A percentile compares a stretch with the other conserved stretches of the same genome.
Conservation (phyloP, 2,888 invertebrate species). For the Noctuana brunneofusca region DNA sequence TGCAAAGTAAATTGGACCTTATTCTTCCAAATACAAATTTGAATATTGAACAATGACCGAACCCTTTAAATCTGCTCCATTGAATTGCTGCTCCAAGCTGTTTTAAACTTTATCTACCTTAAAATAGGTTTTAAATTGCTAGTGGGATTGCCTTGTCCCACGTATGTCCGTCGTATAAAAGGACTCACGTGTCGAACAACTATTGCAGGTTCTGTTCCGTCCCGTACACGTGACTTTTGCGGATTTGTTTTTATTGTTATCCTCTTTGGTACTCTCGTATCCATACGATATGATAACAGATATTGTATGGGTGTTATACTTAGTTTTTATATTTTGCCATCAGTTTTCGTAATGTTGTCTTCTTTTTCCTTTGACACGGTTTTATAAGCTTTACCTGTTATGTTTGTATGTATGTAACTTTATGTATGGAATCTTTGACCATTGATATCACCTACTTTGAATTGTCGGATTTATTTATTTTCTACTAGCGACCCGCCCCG, state of each 20-base stretch:
- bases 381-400: too few species aligned
- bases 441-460: too few species aligned
- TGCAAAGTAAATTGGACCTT: slow-evolving; percentile 1
- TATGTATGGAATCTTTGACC: too few species aligned
- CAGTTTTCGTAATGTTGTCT: too few species aligned
- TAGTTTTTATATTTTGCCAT: too few species aligned
- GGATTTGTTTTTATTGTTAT: slow-evolving; percentile 24
- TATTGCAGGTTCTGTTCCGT: slow-evolving; percentile 24
- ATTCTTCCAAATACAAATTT: not conserved
- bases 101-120: slow-evolving; percentile 4
- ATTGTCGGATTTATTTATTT: too few species aligned
- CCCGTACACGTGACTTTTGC: slow-evolving; percentile 25
- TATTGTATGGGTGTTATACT: too few species aligned
- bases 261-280: not conserved
- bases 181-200: slow-evolving; percentile 33
- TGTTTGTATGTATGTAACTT: too few species aligned
- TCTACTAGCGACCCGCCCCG: too few species aligned
- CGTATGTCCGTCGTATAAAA: slow-evolving; percentile 17
- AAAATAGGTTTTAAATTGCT: slow-evolving; percentile 12
- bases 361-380: too few species aligned
- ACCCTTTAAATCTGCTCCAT: slow-evolving; percentile 18
- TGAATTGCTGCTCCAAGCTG: not conserved
- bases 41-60: not conserved
- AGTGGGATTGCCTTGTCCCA: not conserved
- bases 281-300: too few species aligned